Base-by-base conservation (phyloP, 2,888 invertebrate species). In the Beris morrisii region DNA sequence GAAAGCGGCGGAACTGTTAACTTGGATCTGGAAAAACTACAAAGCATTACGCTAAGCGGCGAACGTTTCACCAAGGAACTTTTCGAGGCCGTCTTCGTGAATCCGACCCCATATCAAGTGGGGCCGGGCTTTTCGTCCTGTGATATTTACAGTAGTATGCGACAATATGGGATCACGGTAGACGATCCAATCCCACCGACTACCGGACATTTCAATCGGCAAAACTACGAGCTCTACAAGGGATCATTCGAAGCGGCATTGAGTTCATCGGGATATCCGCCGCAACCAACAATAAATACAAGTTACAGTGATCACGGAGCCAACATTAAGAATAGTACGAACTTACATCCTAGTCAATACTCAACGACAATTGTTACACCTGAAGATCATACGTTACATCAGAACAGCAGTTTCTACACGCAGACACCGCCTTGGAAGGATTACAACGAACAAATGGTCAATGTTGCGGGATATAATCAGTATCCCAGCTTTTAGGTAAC, bases 191-290 rank as follows among this genome's bases (percentile, higher is more conserved):
- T 54, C 45, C 7, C 45, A 30, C 22, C 30, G 5, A 28, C 54
- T 2, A 7, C 75, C 67, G 72, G 65, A 5, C 44, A 56, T 48
- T 80, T 78, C 70, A 78, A 76, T 11, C 75, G 76, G 66, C 77
- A 79, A 72, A 86, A 86, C 74, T 86, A 85, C 61, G 84, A 86
- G 70, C 75, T 86, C 63, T 87, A 86, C 70, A 84, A 83, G 72
- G 83, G 82, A 69, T 84, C 85, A 12, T 87, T 87, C 72, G 86
- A 86, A 67, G 74, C 79, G 69, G 82, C 81, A 69, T 69, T 71
- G 46, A 56, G 52, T 53, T 75, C 45, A 32, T 43, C 63, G 45
- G 55, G 58, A 44, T 43, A 70, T 22, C 38, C 66, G 5, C 32
- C 67, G 30, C 71, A 73, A 52, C 61, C 28, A 15, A 12, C 22